These are phyloP conservation scores for Microchirus variegatus DNA, from an alignment of 2,797 vertebrate genomes.

Conservation along the genomic window DNA sequence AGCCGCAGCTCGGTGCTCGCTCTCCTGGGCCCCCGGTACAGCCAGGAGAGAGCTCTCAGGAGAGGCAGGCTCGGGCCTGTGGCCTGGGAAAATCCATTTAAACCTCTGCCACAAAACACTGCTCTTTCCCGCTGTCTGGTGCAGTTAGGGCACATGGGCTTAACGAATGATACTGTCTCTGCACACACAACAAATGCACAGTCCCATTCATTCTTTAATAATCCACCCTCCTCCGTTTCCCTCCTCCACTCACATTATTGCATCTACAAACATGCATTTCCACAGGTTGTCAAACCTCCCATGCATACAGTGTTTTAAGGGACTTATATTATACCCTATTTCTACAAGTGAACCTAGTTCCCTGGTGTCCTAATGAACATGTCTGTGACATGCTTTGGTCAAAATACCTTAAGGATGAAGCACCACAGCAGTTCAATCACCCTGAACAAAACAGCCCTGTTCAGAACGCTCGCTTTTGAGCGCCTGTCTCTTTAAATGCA, in stretches of 20 bases:
- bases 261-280: constrained; percentile 29
- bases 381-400: too few relatives aligned
- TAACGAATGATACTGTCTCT: constrained; percentile 56
- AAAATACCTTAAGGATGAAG: too few relatives aligned
- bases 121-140: constrained; percentile 45
- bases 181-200: constrained; percentile 7
- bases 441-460: too few relatives aligned
- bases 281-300: constrained; percentile 11
- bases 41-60: constrained; percentile 64
- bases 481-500: too few relatives aligned
- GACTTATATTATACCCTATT: too few relatives aligned
- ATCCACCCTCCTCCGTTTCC: not conserved
- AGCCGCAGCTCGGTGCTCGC: constrained; percentile 41
- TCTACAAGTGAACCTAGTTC: too few relatives aligned
- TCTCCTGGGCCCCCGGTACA: constrained; percentile 55
- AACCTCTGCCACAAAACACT: constrained; percentile 60
- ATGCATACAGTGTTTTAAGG: constrained; percentile 7
- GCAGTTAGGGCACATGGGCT: constrained; percentile 41
- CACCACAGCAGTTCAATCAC: too few relatives aligned
- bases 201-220: constrained; percentile 10
- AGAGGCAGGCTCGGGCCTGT: constrained; percentile 55
- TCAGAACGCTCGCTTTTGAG: too few relatives aligned
- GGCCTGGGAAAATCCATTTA: constrained; percentile 67
- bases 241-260: not conserved
- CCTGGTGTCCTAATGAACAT: too few relatives aligned